These are phyloP conservation scores for Oophaga pumilio DNA, from an alignment of 2,113 vertebrate genomes.

Conservation along the genomic window DNA sequence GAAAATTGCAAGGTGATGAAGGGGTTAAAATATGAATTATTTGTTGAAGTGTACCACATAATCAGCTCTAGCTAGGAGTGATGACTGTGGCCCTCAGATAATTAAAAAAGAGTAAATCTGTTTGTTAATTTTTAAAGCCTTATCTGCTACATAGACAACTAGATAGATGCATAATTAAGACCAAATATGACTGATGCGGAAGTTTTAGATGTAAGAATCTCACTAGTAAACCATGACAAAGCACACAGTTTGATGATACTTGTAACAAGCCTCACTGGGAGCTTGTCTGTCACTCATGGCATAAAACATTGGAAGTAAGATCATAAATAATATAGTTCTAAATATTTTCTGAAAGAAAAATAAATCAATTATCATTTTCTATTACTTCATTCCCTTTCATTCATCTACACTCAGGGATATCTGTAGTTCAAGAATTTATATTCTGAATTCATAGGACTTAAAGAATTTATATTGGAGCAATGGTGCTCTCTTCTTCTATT, in stretches of 20 bases:
- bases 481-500: not conserved
- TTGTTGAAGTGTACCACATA: not conserved
- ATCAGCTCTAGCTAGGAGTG: not conserved
- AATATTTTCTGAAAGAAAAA: conserved; percentile 4
- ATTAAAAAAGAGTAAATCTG: not conserved
- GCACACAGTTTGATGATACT: conserved; percentile 2
- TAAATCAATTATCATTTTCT: conserved; percentile 4
- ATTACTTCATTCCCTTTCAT: conserved; percentile 1
- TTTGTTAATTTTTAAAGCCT: not conserved
- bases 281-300: conserved; percentile 6
- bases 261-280: conserved; percentile 30
- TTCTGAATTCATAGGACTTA: not conserved
- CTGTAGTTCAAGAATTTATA: not conserved
- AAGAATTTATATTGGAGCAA: not conserved
- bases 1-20: too few relatives aligned
- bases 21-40: not conserved
- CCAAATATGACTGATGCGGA: not conserved
- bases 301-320: not conserved
- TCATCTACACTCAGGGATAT: not conserved
- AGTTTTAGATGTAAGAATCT: not conserved
- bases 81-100: not conserved
- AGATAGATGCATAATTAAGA: not conserved
- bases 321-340: conserved; percentile 20
- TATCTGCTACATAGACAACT: not conserved
- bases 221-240: conserved; percentile 6